A percentile compares a stretch with the other conserved stretches of the same genome.
phyloP scores from a whole-genome alignment of 1,140 invertebrate genomes.

The Caenorhabditis brenneri region DNA sequence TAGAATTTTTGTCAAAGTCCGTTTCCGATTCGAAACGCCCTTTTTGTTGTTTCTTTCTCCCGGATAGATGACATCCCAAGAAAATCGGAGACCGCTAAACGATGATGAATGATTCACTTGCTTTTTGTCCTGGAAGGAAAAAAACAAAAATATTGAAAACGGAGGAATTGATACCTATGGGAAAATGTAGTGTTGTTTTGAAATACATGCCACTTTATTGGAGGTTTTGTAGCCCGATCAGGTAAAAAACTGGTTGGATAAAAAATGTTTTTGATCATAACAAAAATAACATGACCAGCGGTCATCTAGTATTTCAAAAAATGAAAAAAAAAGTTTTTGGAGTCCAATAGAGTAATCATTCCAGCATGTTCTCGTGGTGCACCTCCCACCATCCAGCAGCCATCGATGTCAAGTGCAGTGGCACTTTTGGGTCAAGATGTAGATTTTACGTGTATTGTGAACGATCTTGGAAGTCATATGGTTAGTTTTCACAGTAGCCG shows the following conservation, averaged over 20 bases:
- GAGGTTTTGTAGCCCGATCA: too few species aligned
- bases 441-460: conserved; percentile 64
- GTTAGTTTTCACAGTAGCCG: conserved; percentile 12
- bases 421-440: conserved; percentile 67
- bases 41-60: neutral
- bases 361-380: conserved; percentile 63
- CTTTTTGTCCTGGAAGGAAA: neutral
- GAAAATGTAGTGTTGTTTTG: neutral
- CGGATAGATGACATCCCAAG: too few species aligned
- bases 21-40: neutral
- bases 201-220: neutral
- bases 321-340: too few species aligned
- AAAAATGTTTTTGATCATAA: too few species aligned
- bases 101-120: conserved; percentile 25
- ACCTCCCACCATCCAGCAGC: conserved; percentile 57
- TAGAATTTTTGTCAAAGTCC: neutral
- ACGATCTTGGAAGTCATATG: conserved; percentile 63
- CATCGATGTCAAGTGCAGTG: conserved; percentile 66
- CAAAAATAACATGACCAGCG: too few species aligned
- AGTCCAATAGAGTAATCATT: neutral
- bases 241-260: too few species aligned
- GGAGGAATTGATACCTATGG: neutral
- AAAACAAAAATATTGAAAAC: neutral
- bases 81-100: neutral
- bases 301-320: too few species aligned